Evolutionary conservation across 2,113 vertebrate species (phyloP).

Genomic region (Leptosomus discolor): DNA sequence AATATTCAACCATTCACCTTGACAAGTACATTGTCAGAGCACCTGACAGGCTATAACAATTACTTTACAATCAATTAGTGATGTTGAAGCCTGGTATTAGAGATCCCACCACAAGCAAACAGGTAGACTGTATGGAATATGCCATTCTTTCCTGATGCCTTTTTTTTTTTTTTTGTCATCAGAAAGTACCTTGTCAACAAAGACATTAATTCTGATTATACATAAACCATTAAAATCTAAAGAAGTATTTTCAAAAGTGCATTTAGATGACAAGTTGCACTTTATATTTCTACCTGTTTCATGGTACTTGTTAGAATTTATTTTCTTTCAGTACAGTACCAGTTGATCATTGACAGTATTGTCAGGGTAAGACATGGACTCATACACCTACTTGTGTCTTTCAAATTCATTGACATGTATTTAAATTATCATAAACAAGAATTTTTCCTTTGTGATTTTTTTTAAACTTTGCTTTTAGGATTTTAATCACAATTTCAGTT

Average conservation of each 20-base stretch:
- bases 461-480: neutral
- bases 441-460: neutral
- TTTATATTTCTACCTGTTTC: neutral
- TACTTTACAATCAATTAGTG: neutral
- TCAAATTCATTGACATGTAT: neutral
- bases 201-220: neutral
- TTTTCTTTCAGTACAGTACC: neutral
- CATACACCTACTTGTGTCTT: neutral
- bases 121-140: neutral
- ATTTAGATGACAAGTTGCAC: neutral
- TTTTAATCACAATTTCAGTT: neutral
- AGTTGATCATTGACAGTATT: neutral
- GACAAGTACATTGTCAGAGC: neutral
- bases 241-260: neutral
- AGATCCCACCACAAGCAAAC: neutral
- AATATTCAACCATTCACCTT: neutral
- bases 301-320: neutral
- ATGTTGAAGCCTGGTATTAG: neutral
- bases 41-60: neutral
- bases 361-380: neutral
- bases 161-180: neutral
- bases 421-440: neutral
- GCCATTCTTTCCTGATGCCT: neutral
- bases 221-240: neutral
- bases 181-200: neutral